These are phyloP conservation scores for Prolemur simus DNA, from an alignment of 2,113 vertebrate genomes.

Conservation along the genomic window DNA sequence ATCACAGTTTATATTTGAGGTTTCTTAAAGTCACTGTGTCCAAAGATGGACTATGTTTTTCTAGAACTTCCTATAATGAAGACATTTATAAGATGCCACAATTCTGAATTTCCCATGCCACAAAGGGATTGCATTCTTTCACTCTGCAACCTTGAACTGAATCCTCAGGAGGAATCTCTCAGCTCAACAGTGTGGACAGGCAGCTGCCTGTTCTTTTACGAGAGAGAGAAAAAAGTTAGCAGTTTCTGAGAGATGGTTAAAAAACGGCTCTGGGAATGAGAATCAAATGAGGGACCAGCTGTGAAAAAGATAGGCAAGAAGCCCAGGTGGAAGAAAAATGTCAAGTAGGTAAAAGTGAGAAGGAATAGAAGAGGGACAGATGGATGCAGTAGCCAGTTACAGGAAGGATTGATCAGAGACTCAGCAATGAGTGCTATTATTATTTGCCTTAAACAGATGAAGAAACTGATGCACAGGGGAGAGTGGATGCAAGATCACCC, in stretches of 20 bases:
- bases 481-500: too few relatives aligned
- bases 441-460: not conserved
- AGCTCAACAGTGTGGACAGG: not conserved
- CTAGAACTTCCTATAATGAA: not conserved
- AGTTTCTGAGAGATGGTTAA: not conserved
- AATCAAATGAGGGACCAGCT: not conserved
- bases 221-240: not conserved
- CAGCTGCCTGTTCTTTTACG: not conserved
- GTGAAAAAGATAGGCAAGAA: not conserved
- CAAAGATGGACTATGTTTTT: not conserved
- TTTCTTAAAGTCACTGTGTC: not conserved
- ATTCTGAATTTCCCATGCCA: not conserved
- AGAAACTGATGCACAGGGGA: not conserved
- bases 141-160: not conserved
- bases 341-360: not conserved
- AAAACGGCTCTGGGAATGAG: not conserved
- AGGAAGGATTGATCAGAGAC: not conserved
- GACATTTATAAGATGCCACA: not conserved
- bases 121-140: not conserved
- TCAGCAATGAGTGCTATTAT: too few relatives aligned
- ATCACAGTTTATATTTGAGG: not conserved
- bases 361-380: not conserved
- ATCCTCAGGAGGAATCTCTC: not conserved
- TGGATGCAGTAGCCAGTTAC: not conserved
- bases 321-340: not conserved